These are phyloP conservation scores for Pelusios castaneus DNA, from an alignment of 2,113 vertebrate genomes.

Conservation along the genomic window DNA sequence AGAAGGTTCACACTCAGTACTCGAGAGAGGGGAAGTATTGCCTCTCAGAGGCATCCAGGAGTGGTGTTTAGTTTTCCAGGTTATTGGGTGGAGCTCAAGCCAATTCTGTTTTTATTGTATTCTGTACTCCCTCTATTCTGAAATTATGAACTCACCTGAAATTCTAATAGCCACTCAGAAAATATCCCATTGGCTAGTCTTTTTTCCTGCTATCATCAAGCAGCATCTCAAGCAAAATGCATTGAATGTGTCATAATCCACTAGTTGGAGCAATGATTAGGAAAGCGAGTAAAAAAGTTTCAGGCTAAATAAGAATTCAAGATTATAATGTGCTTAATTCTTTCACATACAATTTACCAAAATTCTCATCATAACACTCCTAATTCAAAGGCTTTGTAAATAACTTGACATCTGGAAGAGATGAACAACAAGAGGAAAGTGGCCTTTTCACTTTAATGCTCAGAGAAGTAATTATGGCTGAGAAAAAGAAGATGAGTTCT, in stretches of 20 bases:
- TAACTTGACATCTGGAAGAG: slow-evolving; percentile 66
- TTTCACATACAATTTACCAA: slow-evolving; percentile 33
- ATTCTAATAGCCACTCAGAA: slow-evolving; percentile 50
- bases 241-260: slow-evolving; percentile 38
- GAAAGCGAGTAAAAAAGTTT: slow-evolving; percentile 48
- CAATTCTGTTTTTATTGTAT: background rate
- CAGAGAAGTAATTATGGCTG: slow-evolving; percentile 54
- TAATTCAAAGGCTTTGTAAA: slow-evolving; percentile 69
- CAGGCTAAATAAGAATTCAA: slow-evolving; percentile 53
- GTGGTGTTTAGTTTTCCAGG: background rate
- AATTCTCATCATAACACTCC: slow-evolving; percentile 55
- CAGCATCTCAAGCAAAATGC: slow-evolving; percentile 41
- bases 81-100: background rate
- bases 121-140: background rate
- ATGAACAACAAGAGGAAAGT: slow-evolving; percentile 61
- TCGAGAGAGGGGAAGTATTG: background rate
- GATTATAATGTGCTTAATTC: slow-evolving; percentile 19
- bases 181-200: slow-evolving; percentile 38
- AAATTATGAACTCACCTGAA: background rate
- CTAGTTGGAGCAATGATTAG: background rate
- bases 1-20: background rate
- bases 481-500: slow-evolving; percentile 57
- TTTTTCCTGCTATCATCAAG: slow-evolving; percentile 45
- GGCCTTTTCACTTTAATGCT: slow-evolving; percentile 65
- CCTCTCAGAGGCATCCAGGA: background rate